These are phyloP conservation scores for Cyrtorhinus lividipennis DNA, from an alignment of 1,140 invertebrate species.

Conservation along the genomic window DNA sequence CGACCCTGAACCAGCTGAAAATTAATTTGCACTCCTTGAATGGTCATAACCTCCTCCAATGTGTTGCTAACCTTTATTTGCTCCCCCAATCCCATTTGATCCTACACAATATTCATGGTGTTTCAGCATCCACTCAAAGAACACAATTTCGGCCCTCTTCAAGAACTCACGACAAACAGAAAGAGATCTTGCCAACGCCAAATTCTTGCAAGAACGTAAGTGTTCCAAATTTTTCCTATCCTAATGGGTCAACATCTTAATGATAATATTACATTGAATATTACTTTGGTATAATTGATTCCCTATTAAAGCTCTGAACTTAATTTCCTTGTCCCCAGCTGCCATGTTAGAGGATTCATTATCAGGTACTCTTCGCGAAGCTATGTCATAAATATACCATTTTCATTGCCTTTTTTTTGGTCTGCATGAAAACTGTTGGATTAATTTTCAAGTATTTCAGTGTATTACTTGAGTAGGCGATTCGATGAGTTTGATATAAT, in stretches of 20 bases:
- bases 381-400: not conserved
- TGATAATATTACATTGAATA: not conserved
- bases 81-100: too few species aligned
- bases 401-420: not conserved
- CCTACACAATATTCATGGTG: too few species aligned
- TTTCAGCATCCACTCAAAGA: slow-evolving; percentile 2
- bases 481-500: too few species aligned
- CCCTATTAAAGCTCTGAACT: not conserved
- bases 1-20: too few species aligned
- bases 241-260: not conserved
- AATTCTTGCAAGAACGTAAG: not conserved
- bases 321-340: not conserved
- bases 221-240: not conserved
- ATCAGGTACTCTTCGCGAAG: not conserved
- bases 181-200: not conserved
- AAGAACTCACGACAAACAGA: slow-evolving; percentile 1
- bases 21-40: too few species aligned
- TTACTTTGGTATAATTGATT: too few species aligned
- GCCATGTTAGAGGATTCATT: not conserved
- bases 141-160: not conserved
- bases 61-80: too few species aligned
- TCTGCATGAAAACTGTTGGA: not conserved
- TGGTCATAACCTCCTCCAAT: too few species aligned
- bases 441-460: too few species aligned
- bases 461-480: too few species aligned